Conservation (phyloP, 2,888 invertebrate genomes). For the Sepiola atlantica region DNA sequence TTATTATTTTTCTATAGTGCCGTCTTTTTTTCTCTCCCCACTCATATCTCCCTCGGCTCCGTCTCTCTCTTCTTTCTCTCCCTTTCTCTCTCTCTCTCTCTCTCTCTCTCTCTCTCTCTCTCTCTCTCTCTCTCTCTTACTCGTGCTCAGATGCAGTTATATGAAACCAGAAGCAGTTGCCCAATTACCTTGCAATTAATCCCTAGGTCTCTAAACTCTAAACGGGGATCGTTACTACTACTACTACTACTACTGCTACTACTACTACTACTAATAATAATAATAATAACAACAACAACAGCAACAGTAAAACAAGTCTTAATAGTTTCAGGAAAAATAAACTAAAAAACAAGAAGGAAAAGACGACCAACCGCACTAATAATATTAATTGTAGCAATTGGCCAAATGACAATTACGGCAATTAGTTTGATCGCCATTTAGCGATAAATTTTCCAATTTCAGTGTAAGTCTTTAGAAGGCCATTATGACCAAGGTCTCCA, state of each 20-base stretch:
- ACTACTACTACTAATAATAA: neutral
- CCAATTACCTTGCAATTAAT: neutral
- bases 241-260: neutral
- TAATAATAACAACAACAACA: neutral
- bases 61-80: no score
- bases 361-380: neutral
- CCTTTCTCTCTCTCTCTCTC: no score
- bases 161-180: neutral
- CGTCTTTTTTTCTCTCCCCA: no score
- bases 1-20: no score
- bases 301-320: neutral
- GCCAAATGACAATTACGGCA: neutral
- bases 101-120: no score
- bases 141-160: no score
- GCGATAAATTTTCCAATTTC: neutral
- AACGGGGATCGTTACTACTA: neutral
- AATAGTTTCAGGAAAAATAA: neutral
- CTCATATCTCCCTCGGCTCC: no score
- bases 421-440: constrained; percentile 21
- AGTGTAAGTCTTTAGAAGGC: neutral
- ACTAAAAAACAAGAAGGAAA: neutral
- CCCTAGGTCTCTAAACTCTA: neutral
- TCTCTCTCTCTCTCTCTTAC: no score
- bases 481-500: neutral
- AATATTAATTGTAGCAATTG: neutral